Evolutionary conservation across 2,888 invertebrate genomes (phyloP).

Genomic region (Drosophila colorata): DNA sequence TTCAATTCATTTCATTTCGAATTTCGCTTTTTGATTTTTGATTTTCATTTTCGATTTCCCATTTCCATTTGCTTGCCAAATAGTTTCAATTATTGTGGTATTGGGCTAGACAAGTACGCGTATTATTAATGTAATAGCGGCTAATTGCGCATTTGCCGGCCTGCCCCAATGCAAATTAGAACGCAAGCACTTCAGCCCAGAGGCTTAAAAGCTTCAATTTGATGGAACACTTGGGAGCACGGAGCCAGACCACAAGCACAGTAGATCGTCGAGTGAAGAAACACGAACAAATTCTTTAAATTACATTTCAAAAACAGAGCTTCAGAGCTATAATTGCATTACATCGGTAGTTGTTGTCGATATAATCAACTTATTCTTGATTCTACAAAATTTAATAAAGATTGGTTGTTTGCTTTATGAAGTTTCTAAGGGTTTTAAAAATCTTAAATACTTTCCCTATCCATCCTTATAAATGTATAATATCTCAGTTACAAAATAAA

Average conservation of each 20-base stretch:
- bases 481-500: no score
- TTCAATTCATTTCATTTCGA: constrained; percentile 64
- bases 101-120: constrained; percentile 65
- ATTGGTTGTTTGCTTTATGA: no score
- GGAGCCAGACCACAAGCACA: neutral
- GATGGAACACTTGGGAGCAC: constrained; percentile 72
- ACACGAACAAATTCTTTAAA: no score
- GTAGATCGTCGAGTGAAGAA: neutral
- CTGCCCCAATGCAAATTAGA: constrained; percentile 69
- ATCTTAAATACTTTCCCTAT: no score
- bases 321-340: no score
- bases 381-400: no score
- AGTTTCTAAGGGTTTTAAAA: no score
- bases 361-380: no score
- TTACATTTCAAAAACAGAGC: no score
- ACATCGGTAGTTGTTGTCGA: no score
- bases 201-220: constrained; percentile 77
- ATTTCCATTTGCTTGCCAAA: constrained; percentile 23
- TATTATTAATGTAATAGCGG: constrained; percentile 79
- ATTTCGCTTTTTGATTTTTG: constrained; percentile 36
- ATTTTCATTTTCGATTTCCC: constrained; percentile 38
- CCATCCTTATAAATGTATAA: no score
- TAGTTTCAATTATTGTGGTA: constrained; percentile 50
- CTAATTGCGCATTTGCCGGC: constrained; percentile 74
- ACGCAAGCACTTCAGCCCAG: constrained; percentile 65